A percentile compares a stretch with the other conserved stretches of the same genome.
Conservation (phyloP, 2,113 vertebrate species). For the Thinocorus orbignyianus region DNA sequence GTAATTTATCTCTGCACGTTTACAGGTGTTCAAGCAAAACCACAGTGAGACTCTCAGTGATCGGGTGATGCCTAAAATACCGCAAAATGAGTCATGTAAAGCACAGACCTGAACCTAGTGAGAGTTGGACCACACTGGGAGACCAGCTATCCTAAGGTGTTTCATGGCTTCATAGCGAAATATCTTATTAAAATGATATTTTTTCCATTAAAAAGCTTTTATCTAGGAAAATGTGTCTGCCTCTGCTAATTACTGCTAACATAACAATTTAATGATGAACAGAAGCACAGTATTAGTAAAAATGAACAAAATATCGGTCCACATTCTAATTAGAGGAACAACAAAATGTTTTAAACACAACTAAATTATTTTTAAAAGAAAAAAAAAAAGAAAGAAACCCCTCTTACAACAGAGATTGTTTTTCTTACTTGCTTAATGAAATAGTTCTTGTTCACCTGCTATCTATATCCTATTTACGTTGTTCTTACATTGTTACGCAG, state of each 20-base stretch:
- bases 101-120: not conserved
- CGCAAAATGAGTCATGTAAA: not conserved
- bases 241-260: not conserved
- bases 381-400: not conserved
- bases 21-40: not conserved
- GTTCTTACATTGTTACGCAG: not conserved
- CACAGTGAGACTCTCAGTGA: not conserved
- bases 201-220: not conserved
- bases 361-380: not conserved
- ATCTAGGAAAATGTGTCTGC: not conserved
- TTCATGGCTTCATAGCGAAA: not conserved
- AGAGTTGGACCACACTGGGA: not conserved
- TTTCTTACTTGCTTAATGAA: not conserved
- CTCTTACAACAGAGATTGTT: not conserved
- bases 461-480: not conserved
- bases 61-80: not conserved
- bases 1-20: not conserved
- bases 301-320: rapidly evolving
- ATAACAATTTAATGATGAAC: not conserved
- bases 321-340: not conserved
- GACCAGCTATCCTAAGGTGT: not conserved
- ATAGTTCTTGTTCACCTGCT: not conserved
- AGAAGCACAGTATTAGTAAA: not conserved
- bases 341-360: not conserved
- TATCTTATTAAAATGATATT: not conserved